Percentiles rank a stretch among this genome's conserved stretches.
These are phyloP conservation scores for Allacma fusca DNA, from an alignment of 2,888 invertebrate species.

Conservation along the genomic window DNA sequence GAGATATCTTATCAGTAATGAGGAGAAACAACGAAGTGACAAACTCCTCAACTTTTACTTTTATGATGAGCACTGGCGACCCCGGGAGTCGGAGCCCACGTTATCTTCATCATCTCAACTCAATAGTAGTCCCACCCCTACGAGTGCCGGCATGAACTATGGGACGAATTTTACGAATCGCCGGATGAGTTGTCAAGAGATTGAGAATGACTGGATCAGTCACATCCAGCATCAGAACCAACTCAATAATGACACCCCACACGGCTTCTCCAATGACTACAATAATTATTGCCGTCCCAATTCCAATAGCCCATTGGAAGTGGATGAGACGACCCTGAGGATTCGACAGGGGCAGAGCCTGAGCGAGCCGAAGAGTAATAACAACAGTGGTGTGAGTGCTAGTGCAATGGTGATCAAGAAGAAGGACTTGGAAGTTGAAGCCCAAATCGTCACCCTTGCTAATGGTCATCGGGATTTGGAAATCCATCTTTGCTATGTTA, in stretches of 20 bases:
- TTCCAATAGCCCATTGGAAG: neutral
- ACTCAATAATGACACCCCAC: neutral
- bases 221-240: neutral
- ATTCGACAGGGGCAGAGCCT: neutral
- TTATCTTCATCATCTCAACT: neutral
- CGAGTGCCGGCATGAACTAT: neutral
- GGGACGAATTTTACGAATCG: neutral
- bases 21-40: conserved; percentile 41
- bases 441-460: conserved; percentile 59
- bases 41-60: conserved; percentile 56
- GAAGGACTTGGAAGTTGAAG: conserved; percentile 55
- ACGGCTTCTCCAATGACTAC: neutral
- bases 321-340: neutral
- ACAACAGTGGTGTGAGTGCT: neutral
- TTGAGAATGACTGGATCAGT: neutral
- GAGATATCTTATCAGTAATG: conserved; percentile 24
- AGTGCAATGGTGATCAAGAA: conserved; percentile 33
- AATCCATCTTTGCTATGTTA: conserved; percentile 58
- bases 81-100: conserved; percentile 23
- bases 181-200: neutral
- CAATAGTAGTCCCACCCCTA: neutral
- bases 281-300: no score
- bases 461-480: conserved; percentile 60
- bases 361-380: neutral
- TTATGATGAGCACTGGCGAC: conserved; percentile 58